Base-by-base conservation (phyloP, 1,140 invertebrate species). In the Temnothorax nylanderi region DNA sequence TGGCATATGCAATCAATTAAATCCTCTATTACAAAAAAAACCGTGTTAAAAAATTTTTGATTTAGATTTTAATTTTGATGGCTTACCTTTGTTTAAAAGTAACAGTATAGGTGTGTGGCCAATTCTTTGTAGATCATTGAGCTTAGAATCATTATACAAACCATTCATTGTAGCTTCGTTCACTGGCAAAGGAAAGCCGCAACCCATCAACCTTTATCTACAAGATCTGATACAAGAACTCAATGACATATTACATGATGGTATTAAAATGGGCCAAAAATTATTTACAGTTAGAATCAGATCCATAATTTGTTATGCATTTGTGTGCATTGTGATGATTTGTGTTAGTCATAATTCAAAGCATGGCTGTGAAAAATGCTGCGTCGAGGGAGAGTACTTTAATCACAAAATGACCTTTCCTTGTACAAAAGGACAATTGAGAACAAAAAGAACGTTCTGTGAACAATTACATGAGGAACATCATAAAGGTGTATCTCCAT, bases 121-220 rank as follows among this genome's bases (percentile, higher is more conserved):
- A 47, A 69, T 69, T 67, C 41, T 67, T 67, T 67, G 65, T 16
- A 67, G 41, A 47, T 67, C 65, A 44, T 67, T 67, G 7, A 67
- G 3, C 1, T 21, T 67, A n/a, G 4, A 3, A 11, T 47, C 37
- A 44, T 67, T 4, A 47, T 1, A 47, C 32, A 49, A 49, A 69
- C 41, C n/a, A 69, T 69, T 47, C 1, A 49, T 69, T 49, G n/a
- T 69, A 47, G 41, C 2, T 47, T 72, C 47, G 4, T 69, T 47
- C 8, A 65, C 64, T 37, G 64, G 64, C 18, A 41, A 65, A 65
- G 64, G 34, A 34, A 62, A 62, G 26, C n/a, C n/a, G n/a, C n/a
- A 51, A 72, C 26, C 69, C 3, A 18, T 51, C 26, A 1, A 72
- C 10, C 21, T 51, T 54, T 72, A 34, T 72, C 7, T 72, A 54